These are phyloP conservation scores for Laterallus jamaicensis DNA, from an alignment of 2,113 vertebrate species.

Conservation along the genomic window DNA sequence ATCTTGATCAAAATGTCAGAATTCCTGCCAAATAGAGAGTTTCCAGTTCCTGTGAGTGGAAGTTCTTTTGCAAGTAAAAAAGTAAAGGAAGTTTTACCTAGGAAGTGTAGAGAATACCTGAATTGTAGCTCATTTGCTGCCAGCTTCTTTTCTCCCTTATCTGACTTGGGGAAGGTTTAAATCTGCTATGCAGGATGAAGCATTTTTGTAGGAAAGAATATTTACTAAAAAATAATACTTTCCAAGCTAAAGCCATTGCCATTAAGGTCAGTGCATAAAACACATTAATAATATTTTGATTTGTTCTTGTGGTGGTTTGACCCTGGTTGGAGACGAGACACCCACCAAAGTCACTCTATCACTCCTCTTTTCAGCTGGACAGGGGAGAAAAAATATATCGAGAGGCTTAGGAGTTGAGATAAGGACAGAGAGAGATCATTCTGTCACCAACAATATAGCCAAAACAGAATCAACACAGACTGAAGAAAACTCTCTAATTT, in stretches of 20 bases:
- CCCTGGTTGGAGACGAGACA: too few relatives aligned
- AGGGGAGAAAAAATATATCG: too few relatives aligned
- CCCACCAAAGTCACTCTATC: too few relatives aligned
- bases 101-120: neutral
- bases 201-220: neutral
- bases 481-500: too few relatives aligned
- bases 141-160: neutral
- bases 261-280: neutral
- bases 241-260: neutral
- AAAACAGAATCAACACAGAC: too few relatives aligned
- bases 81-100: neutral
- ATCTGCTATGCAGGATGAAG: neutral
- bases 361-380: too few relatives aligned
- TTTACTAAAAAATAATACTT: neutral
- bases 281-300: constrained; percentile 8
- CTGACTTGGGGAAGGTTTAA: neutral
- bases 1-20: neutral
- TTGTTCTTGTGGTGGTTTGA: neutral
- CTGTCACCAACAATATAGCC: too few relatives aligned
- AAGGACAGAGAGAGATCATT: too few relatives aligned
- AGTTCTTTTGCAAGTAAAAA: neutral
- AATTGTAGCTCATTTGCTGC: neutral
- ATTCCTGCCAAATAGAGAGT: neutral
- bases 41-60: neutral
- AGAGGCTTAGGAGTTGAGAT: too few relatives aligned